Evolutionary conservation across 1,140 invertebrate genomes (phyloP), one percentile per base, ranked within the genome.

Genomic region (Drosophila jambulina): DNA sequence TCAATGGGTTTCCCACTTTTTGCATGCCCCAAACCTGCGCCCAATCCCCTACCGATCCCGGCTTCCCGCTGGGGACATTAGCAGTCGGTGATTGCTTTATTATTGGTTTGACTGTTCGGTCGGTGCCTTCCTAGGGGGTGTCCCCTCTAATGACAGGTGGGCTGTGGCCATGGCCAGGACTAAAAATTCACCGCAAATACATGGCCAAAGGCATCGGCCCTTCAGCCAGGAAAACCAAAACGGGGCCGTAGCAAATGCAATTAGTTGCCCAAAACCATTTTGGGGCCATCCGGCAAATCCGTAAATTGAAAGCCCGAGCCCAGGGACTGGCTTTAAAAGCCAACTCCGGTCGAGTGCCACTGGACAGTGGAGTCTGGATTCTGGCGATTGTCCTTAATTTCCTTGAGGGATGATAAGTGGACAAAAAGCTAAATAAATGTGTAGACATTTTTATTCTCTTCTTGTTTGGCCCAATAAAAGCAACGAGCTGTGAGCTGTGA

Each of bases 91-190:
- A 87, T 87, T 84, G 80, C 80, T 69, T 84, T 87, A 87, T 87
- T 87, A 87, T 87, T 84, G 84, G 85, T 87, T 90, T 84, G 77
- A 71, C 77, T 87, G 76, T 86, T 86, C 79, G 71, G 68, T 45
- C 70, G 67, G 63, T 60, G 74, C 48, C 45, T 68, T 67, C 63
- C 34, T 78, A 49, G 64, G 36, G 29, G 59, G 46, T 71, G 53
- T 49, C 21, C 42, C 68, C 45, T 54, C 77, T 84, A 87, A 88
- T 87, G 84, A 88, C 84, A 84, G 80, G 82, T 81, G 34, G 61
- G 59, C 29, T 34, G n/a, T 19, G 78, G 12, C 9, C 25, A 15
- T 34, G 75, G 77, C 60, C 56, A 36, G 59, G 62, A 79, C 57
- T 38, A 56, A 75, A 75, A 75, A 82, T 75, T 78, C 68, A 82